A percentile compares a stretch with the other conserved stretches of the same genome.
These are phyloP conservation scores for Mesembrinibis cayennensis DNA, from an alignment of 2,113 vertebrate genomes.

Conservation along the genomic window DNA sequence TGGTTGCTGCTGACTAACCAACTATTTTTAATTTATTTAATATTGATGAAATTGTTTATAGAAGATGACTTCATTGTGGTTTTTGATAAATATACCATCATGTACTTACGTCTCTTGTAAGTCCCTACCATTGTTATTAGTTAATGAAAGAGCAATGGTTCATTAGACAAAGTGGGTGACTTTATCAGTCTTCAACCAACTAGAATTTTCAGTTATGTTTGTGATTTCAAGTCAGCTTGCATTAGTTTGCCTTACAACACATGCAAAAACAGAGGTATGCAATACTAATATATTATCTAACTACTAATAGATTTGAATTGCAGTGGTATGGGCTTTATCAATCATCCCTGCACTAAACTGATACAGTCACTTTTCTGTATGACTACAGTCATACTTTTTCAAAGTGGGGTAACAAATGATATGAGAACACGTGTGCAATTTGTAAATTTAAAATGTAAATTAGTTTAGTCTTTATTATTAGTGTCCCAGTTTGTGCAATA, in stretches of 20 bases:
- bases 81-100: background rate
- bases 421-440: background rate
- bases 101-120: background rate
- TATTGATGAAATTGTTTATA: background rate
- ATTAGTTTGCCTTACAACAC: background rate
- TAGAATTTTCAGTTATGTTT: background rate
- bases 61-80: background rate
- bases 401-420: background rate
- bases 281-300: background rate
- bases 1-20: background rate
- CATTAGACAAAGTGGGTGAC: background rate
- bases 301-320: background rate
- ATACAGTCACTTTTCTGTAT: background rate
- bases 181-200: background rate
- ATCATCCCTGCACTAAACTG: background rate
- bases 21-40: background rate
- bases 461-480: background rate
- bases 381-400: background rate
- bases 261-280: background rate
- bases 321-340: background rate
- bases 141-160: background rate
- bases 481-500: background rate
- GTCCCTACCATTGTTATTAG: background rate
- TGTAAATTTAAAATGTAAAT: background rate
- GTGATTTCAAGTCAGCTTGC: background rate